Conservation (phyloP, 2,113 vertebrate genomes). For the Speoplatyrhinus poulsoni region DNA sequence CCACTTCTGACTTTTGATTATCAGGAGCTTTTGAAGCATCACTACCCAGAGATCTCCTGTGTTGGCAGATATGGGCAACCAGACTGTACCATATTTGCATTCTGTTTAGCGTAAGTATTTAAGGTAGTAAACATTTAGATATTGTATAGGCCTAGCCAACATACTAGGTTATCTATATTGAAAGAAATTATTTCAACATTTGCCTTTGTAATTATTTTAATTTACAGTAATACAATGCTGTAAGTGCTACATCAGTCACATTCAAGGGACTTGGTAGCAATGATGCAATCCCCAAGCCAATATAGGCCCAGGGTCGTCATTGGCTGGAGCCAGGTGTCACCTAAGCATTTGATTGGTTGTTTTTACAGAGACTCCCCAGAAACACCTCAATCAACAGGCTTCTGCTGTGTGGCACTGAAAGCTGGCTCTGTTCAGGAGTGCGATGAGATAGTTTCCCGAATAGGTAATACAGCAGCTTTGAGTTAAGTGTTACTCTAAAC, state of each 20-base stretch:
- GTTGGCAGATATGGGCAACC: conserved; percentile 73
- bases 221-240: not conserved
- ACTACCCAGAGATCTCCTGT: conserved; percentile 84
- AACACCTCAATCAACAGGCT: conserved; percentile 61
- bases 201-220: not conserved
- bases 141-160: too few species aligned
- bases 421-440: conserved; percentile 70
- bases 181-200: too few species aligned
- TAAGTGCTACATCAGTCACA: not conserved
- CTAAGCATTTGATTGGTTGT: conserved; percentile 51
- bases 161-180: too few species aligned
- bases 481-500: not conserved
- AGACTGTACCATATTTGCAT: conserved; percentile 77
- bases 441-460: conserved; percentile 79
- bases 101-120: conserved; percentile 78
- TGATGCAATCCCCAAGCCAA: conserved; percentile 17
- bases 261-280: not conserved
- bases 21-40: conserved; percentile 78
- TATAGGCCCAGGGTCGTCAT: conserved; percentile 16
- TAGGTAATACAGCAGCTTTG: conserved; percentile 70
- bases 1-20: not conserved
- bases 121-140: too few species aligned
- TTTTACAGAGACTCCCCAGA: conserved; percentile 76
- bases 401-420: conserved; percentile 79
- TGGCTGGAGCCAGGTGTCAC: conserved; percentile 27